Evolutionary conservation across 2,888 invertebrate species (phyloP).

Genomic region (Monoplex corrugatus): DNA sequence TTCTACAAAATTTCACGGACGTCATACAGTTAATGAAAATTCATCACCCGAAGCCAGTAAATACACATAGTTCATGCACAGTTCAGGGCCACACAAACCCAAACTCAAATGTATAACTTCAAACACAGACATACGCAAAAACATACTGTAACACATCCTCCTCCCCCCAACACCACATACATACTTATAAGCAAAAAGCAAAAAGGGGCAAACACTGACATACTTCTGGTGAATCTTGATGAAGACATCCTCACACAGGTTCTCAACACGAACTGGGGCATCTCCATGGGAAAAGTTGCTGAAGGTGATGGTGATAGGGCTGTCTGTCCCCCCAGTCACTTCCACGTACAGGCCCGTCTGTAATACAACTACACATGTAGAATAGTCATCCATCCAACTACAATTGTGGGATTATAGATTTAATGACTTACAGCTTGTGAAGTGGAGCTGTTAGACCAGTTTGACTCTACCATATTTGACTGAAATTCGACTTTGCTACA

Average conservation of each 20-base stretch:
- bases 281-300: constrained; percentile 81
- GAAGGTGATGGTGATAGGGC: constrained; percentile 85
- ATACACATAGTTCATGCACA: no score
- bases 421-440: no score
- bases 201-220: constrained; percentile 50
- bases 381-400: neutral
- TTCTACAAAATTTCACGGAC: no score
- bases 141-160: neutral
- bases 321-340: constrained; percentile 88
- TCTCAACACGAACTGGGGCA: constrained; percentile 82
- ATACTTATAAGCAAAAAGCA: neutral
- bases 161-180: no score
- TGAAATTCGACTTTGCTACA: no score
- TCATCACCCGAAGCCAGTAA: no score
- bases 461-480: no score
- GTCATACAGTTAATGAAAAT: no score
- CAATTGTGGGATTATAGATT: no score
- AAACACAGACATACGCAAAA: constrained; percentile 5
- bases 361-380: neutral
- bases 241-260: constrained; percentile 89
- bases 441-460: no score
- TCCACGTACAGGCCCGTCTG: constrained; percentile 84
- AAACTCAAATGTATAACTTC: neutral
- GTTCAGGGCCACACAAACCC: neutral
- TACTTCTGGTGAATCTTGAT: constrained; percentile 89